These are phyloP conservation scores for Heliopora coerulea DNA, from an alignment of 92 coral and sea anemone species.

Conservation along the genomic window DNA sequence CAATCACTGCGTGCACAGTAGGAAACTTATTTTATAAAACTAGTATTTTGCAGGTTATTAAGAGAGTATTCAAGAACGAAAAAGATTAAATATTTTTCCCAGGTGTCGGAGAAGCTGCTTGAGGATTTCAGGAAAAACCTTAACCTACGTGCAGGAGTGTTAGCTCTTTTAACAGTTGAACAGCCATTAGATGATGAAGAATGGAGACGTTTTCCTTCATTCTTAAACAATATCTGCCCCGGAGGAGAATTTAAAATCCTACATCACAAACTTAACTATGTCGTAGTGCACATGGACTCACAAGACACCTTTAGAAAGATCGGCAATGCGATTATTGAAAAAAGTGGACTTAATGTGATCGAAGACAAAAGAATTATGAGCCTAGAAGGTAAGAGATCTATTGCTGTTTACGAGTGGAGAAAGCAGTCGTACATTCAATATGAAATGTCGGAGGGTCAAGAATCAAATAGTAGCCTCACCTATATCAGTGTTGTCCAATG, in stretches of 20 bases:
- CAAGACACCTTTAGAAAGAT: not conserved
- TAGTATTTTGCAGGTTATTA: too few species aligned
- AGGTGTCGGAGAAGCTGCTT: conserved; percentile 24
- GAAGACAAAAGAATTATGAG: not conserved
- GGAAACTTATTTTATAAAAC: too few species aligned
- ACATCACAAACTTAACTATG: conserved; percentile 10
- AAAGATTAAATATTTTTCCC: not conserved
- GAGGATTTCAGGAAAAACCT: not conserved
- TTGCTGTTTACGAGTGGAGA: too few species aligned
- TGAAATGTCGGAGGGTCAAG: not conserved
- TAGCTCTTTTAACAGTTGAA: not conserved
- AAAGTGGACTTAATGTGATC: conserved; percentile 13
- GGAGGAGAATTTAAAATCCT: not conserved
- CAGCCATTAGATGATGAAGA: not conserved
- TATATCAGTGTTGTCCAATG: too few species aligned
- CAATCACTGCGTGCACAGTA: too few species aligned
- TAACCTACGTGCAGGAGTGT: not conserved
- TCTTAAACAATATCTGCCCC: conserved; percentile 4
- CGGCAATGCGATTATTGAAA: conserved; percentile 1
- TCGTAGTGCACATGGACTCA: conserved; percentile 1
- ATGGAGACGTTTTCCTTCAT: conserved; percentile 1
- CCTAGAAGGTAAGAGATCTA: conserved; percentile 26
- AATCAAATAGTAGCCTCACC: too few species aligned
- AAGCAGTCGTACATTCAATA: too few species aligned
- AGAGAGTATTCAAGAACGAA: not conserved